A percentile compares a stretch with the other conserved stretches of the same genome.
These are phyloP conservation scores for Microplitis deprimator DNA, from an alignment of 2,888 invertebrate species.

Conservation along the genomic window DNA sequence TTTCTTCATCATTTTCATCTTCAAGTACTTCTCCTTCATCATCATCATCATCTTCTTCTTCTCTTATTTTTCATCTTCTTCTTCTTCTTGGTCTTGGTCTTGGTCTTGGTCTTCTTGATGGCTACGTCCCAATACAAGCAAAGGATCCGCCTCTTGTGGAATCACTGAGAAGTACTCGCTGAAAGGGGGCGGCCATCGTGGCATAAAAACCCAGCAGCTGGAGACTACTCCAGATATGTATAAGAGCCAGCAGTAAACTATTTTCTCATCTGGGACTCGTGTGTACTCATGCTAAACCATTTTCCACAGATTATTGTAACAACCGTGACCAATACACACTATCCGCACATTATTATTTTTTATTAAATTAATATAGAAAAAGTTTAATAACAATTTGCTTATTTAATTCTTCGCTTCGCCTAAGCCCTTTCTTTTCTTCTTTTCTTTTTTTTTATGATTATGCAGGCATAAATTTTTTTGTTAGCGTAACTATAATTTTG, in stretches of 20 bases:
- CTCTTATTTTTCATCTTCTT: constrained; percentile 43
- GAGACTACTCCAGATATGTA: not conserved
- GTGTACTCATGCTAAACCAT: constrained; percentile 9
- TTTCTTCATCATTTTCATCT: constrained; percentile 44
- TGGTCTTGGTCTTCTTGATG: constrained; percentile 42
- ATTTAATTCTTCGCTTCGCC: not conserved
- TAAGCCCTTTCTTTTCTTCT: not conserved
- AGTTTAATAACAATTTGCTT: no score
- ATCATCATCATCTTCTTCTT: constrained; percentile 42
- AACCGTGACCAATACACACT: constrained; percentile 25
- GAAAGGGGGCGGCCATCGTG: constrained; percentile 41
- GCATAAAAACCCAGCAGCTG: constrained; percentile 27
- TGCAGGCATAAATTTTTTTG: not conserved
- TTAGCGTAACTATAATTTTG: constrained; percentile 16
- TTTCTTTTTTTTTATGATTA: constrained; percentile 18
- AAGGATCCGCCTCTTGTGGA: constrained; percentile 47
- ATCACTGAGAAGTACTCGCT: constrained; percentile 41
- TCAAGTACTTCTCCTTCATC: constrained; percentile 39
- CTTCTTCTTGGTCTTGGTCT: constrained; percentile 42
- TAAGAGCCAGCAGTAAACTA: not conserved
- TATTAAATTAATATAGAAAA: no score
- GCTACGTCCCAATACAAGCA: not conserved
- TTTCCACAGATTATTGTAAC: constrained; percentile 31
- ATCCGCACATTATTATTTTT: not conserved
- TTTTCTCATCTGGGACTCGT: constrained; percentile 3